These are phyloP conservation scores for Rhagoletis zephyria DNA, from an alignment of 1,140 invertebrate species.

Conservation along the genomic window DNA sequence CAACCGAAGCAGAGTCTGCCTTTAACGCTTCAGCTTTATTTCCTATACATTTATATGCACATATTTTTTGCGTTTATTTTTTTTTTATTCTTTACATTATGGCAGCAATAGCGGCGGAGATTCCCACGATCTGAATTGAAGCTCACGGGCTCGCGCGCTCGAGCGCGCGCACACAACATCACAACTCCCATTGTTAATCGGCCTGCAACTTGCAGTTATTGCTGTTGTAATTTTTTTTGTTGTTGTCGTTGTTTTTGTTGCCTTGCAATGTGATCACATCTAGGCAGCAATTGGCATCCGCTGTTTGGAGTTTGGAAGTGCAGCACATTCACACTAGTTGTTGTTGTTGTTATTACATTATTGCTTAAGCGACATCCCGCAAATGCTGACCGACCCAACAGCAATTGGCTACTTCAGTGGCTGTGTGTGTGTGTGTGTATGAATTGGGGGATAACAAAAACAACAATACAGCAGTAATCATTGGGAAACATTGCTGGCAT, in stretches of 20 bases:
- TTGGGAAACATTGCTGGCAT: not conserved
- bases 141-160: constrained; percentile 22
- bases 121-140: constrained; percentile 51
- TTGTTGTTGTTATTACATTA: not conserved
- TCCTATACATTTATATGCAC: not conserved
- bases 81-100: constrained; percentile 12
- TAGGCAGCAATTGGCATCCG: constrained; percentile 42
- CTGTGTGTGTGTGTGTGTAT: not conserved
- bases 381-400: constrained; percentile 29
- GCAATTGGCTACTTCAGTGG: constrained; percentile 42
- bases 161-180: not conserved
- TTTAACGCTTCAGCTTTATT: not conserved
- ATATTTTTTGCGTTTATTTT: not conserved
- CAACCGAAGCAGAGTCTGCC: not conserved
- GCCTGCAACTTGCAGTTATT: not conserved
- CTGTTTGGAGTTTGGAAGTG: not conserved
- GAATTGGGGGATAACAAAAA: not conserved
- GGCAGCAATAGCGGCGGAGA: not conserved
- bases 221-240: constrained; percentile 1
- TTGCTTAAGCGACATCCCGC: constrained; percentile 43
- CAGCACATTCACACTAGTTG: not conserved
- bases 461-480: not conserved
- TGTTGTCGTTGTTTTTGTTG: not conserved
- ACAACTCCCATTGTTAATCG: constrained; percentile 45
- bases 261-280: constrained; percentile 41